These are phyloP conservation scores for Reticulitermes lucifugus DNA, from an alignment of 2,888 invertebrate species.

Conservation along the genomic window DNA sequence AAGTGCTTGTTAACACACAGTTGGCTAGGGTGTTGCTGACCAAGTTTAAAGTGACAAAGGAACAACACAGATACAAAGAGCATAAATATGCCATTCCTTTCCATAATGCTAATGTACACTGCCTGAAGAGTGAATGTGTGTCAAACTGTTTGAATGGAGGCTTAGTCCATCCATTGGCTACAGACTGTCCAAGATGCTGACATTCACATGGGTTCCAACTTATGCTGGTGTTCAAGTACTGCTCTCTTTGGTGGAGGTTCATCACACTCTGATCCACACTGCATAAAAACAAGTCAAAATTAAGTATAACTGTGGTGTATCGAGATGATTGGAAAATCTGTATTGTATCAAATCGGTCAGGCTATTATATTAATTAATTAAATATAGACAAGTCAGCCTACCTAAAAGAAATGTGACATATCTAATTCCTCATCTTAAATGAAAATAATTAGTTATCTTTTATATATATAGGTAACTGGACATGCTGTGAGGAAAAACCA, in stretches of 20 bases:
- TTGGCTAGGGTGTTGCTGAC: not conserved
- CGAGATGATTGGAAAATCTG: too few relatives aligned
- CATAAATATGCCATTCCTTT: constrained; percentile 15
- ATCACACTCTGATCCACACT: constrained; percentile 42
- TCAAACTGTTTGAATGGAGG: constrained; percentile 8
- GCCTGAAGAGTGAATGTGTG: constrained; percentile 19
- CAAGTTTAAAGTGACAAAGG: constrained; percentile 24
- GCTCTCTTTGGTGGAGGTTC: constrained; percentile 46
- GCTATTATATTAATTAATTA: too few relatives aligned
- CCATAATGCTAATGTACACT: constrained; percentile 17
- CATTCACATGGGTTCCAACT: constrained; percentile 43
- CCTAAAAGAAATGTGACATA: too few relatives aligned
- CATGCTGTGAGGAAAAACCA: too few relatives aligned
- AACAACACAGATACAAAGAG: constrained; percentile 18
- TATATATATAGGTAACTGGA: too few relatives aligned
- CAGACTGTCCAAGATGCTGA: not conserved
- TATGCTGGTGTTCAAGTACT: constrained; percentile 24
- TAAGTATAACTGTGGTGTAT: too few relatives aligned
- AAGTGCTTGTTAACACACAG: not conserved
- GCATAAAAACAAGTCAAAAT: not conserved
- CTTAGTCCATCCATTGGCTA: constrained; percentile 3
- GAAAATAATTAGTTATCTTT: too few relatives aligned
- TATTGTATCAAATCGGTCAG: too few relatives aligned
- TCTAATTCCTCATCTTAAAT: too few relatives aligned
- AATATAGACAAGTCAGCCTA: too few relatives aligned